These are phyloP conservation scores for Eupithecia exiguata DNA, from an alignment of 2,888 invertebrate genomes.

Conservation along the genomic window DNA sequence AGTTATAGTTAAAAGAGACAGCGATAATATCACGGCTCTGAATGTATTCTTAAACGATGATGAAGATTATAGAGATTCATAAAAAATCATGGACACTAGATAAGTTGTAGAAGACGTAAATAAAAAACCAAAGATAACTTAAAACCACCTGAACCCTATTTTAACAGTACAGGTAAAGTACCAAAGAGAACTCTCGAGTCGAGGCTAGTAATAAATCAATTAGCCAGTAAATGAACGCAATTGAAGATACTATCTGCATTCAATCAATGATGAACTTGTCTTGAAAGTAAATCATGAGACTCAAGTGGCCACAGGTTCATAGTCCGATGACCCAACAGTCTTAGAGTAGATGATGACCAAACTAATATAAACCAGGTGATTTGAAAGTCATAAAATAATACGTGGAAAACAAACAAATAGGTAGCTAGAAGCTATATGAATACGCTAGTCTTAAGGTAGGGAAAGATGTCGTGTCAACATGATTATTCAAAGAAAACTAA, in stretches of 20 bases:
- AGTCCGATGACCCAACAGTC: conserved; percentile 39
- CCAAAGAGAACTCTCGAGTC: neutral
- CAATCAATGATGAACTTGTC: conserved; percentile 35
- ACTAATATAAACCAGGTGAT: conserved; percentile 13
- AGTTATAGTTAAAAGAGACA: conserved; percentile 11
- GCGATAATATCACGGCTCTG: conserved; percentile 11
- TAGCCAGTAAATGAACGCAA: conserved; percentile 26
- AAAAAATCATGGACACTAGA: neutral
- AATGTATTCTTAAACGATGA: conserved; percentile 15
- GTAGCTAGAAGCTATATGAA: neutral
- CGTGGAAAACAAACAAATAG: neutral
- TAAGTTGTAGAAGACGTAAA: neutral
- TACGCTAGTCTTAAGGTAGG: neutral
- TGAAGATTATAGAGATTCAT: neutral
- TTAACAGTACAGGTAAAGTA: conserved; percentile 9
- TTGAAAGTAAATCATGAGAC: conserved; percentile 34
- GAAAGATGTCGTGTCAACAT: neutral
- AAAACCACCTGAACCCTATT: no score
- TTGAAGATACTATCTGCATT: conserved; percentile 31
- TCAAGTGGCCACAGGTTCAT: conserved; percentile 41
- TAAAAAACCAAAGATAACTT: neutral
- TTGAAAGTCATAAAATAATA: conserved; percentile 12
- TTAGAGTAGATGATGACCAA: conserved; percentile 36
- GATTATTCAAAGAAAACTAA: neutral
- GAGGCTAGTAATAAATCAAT: conserved; percentile 18